phyloP scores from a whole-genome alignment of 2,888 invertebrate genomes.

The Biston betularia region DNA sequence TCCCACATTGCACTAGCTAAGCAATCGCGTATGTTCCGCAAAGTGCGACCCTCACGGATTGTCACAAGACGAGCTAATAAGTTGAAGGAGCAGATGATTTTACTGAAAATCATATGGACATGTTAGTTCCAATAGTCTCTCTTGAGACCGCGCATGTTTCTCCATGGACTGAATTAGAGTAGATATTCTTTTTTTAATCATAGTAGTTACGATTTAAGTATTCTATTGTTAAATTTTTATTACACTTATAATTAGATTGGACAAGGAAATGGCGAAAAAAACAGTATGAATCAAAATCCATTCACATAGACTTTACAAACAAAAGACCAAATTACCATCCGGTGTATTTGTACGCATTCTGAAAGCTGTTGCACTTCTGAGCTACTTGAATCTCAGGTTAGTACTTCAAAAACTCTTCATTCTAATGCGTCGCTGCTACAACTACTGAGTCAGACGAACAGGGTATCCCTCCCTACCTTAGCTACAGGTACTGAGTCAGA shows the following conservation, averaged over 20 bases:
- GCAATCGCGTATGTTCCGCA: slow-evolving; percentile 30
- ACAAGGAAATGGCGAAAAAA: too few species aligned
- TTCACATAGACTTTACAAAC: too few species aligned
- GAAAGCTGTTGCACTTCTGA: too few species aligned
- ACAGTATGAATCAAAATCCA: too few species aligned
- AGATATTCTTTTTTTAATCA: neutral
- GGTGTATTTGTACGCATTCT: too few species aligned
- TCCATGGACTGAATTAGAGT: slow-evolving; percentile 10
- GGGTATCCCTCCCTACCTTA: too few species aligned
- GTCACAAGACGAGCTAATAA: slow-evolving; percentile 18
- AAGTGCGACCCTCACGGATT: slow-evolving; percentile 23
- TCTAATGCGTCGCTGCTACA: too few species aligned
- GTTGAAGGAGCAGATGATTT: slow-evolving; percentile 41
- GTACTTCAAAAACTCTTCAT: too few species aligned
- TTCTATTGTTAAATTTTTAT: slow-evolving; percentile 1
- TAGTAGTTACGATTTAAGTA: neutral
- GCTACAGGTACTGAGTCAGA: too few species aligned
- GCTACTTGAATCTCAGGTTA: too few species aligned
- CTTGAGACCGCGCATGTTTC: slow-evolving; percentile 10
- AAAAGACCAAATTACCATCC: too few species aligned
- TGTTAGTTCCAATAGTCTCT: slow-evolving; percentile 21
- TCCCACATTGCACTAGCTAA: slow-evolving; percentile 47
- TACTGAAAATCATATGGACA: slow-evolving; percentile 28
- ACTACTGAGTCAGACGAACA: too few species aligned
- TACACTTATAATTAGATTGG: neutral